Evolutionary conservation across 2,113 vertebrate species (phyloP).

Genomic region (Cephalopholis sonnerati): DNA sequence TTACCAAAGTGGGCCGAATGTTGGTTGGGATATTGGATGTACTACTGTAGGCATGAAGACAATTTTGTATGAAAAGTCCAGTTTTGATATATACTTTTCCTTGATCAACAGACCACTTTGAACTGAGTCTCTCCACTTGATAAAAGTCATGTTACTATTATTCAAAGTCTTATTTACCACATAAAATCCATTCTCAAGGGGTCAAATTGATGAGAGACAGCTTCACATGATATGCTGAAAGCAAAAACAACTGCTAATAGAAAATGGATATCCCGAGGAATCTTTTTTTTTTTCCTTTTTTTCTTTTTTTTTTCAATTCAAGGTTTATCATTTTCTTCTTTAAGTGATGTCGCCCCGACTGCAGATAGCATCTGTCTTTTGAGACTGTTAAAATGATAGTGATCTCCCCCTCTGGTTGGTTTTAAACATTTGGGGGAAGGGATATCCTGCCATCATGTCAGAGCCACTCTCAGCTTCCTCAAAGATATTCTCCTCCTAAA

Average conservation of each 20-base stretch:
- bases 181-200: background rate
- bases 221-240: background rate
- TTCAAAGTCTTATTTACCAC: conserved; percentile 1
- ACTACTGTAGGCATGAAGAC: background rate
- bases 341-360: conserved; percentile 32
- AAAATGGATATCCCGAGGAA: conserved; percentile 22
- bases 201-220: background rate
- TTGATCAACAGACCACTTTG: background rate
- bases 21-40: background rate
- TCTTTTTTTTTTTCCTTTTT: background rate
- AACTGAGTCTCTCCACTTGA: background rate
- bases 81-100: background rate
- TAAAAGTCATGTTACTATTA: background rate
- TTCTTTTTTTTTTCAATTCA: background rate
- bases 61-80: background rate
- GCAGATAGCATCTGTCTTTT: conserved; percentile 55
- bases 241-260: conserved; percentile 3
- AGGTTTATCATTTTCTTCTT: conserved; percentile 19
- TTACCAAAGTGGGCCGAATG: no score
- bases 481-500: conserved; percentile 34
- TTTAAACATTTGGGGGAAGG: conserved; percentile 33
- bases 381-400: conserved; percentile 45
- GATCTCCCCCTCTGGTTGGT: conserved; percentile 44
- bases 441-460: conserved; percentile 39
- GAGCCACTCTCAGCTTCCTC: conserved; percentile 19